phyloP scores from a whole-genome alignment of 2,113 vertebrate species.

The Arenaria interpres region DNA sequence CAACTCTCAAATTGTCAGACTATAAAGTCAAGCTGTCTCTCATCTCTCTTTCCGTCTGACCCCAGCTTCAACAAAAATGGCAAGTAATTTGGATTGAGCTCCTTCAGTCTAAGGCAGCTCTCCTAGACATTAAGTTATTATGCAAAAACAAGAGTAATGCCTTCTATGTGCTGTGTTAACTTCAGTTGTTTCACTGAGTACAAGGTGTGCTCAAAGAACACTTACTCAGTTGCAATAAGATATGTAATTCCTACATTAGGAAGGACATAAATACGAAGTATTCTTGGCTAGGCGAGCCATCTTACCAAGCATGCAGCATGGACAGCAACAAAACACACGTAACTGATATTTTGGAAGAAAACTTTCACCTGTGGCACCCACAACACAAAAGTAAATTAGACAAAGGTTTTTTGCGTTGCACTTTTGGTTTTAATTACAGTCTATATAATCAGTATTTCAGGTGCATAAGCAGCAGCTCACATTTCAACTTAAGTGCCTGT shows the following conservation, averaged over 20 bases:
- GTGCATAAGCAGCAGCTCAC: neutral
- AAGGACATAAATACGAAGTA: neutral
- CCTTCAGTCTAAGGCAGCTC: neutral
- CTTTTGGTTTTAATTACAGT: neutral
- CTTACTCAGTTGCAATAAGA: neutral
- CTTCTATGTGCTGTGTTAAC: neutral
- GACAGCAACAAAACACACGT: neutral
- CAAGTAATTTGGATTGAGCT: neutral
- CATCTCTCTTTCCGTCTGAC: neutral
- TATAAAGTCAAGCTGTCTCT: neutral
- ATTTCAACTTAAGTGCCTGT: neutral
- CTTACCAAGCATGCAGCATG: neutral
- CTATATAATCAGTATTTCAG: neutral
- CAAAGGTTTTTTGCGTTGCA: neutral
- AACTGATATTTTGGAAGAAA: neutral
- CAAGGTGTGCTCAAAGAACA: neutral
- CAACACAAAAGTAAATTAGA: neutral
- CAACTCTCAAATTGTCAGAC: neutral
- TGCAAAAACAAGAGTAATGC: neutral
- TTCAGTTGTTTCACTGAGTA: neutral
- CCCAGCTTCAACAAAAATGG: neutral
- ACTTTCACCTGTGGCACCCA: neutral
- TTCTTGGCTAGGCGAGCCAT: neutral
- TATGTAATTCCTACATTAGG: accelerated
- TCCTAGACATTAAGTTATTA: neutral